Base-by-base conservation (phyloP, 2,888 invertebrate species). In the Notocelia uddmanniana region DNA sequence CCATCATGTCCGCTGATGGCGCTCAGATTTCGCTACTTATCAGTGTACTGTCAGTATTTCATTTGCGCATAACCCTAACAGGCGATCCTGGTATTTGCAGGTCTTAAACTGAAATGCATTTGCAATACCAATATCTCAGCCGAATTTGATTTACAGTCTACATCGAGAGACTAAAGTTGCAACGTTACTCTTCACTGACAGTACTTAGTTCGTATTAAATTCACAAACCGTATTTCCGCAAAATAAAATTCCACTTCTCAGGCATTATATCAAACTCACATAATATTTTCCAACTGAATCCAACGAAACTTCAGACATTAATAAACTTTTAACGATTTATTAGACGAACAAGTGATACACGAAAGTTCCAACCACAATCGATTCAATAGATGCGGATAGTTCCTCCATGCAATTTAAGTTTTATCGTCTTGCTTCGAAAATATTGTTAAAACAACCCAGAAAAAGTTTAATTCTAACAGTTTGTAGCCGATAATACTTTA, bases 251-350 rank as follows among this genome's bases (percentile, higher is more conserved):
- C 55, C 55, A 26, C 55, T 67, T 45, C 66, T 23, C 59, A 62
- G 50, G 55, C 68, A 21, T 41, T 67, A 62, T 68, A 68, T 68
- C 68, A 72, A 72, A 72, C 62, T 72, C 55, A 50, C 62, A 68
- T 72, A 72, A 72, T 68, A 72, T 72, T 72, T 72, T 72, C 37
- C 55, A 68, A 55, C 60, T 19, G 50, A 72, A 60, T 67, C 66
- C 54, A 34, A 13, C 52, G 37, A 31, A 71, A 72, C 67, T 72
- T 72, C 62, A 72, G 55, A 72, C 72, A 72, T 72, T 67, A 79
- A 82, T 79, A 85, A 86, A 87, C 83, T 86, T 86, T 87, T 86
- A 86, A 86, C 85, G 85, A 86, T 85, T 85, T 86, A 85, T 85
- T 83, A 83, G 79, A 78, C 76, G 79, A 80, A 73, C 69, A 62